Evolutionary conservation across 2,113 vertebrate species (phyloP), one percentile per base, ranked within the genome.

Genomic region (Coracopsis vasa): DNA sequence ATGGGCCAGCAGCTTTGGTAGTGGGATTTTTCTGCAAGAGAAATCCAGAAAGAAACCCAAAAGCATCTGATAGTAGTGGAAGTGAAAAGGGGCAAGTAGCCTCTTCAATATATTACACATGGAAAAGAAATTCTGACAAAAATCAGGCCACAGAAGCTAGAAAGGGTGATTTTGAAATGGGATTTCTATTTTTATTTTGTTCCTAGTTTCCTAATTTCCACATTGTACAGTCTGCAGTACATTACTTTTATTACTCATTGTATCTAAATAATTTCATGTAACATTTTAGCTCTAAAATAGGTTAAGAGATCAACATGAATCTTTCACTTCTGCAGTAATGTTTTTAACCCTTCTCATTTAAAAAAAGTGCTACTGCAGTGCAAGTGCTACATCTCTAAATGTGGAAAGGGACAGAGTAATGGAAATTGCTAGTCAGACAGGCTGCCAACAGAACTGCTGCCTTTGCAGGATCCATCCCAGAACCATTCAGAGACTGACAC

Each of bases 371-470:
- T 82, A 24, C 35, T 74, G 21, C 45, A 80, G 54, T 39, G 53
- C 19, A 60, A 69, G 33, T 0, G 1, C 66, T 79, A 41, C 41
- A 33, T 17, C 39, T 73, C 50, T 66, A 66, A 66, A 50, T 27
- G 44, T 0, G 0, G 20, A 33, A 16, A 47, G 13, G 28, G 60
- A 35, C 11, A 19, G 39, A 48, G 25, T 7, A 23, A 13, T 13
- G 7, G 73, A 67, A 69, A 42, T 9, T 2, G 1, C 60, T 9
- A 54, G 25, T 16, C 47, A 44, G 53, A 15, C 23, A 56, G 37
- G 48, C 42, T 58, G 62, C 47, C 47, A n/a, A 35, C 35, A 56
- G 53, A 56, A 44, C 41, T 56, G 80, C 23, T 12, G 16, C 31
- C 53, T 48, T 79, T n/a, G 37, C 31, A 44, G 42, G 5, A 29